phyloP scores from a whole-genome alignment of 30 jellyfish, hydroid and myxozoan genomes.

The Pelagia noctiluca region DNA sequence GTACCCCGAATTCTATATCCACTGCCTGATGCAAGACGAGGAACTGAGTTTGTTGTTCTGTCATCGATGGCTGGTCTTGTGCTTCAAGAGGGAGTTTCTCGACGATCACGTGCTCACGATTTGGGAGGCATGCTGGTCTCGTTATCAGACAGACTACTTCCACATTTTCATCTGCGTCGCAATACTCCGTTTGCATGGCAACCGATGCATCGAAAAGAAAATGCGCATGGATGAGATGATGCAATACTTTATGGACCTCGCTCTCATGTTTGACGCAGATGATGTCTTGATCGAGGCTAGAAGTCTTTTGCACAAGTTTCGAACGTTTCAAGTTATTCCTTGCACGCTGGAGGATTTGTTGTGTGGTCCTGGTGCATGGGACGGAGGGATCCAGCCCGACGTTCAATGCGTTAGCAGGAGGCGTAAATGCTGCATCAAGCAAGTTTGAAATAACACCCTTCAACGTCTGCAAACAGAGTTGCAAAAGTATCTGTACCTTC shows the following conservation, averaged over 20 bases:
- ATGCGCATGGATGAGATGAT: slow-evolving; percentile 84
- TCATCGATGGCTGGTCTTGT: slow-evolving; percentile 99
- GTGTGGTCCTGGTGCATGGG: slow-evolving; percentile 93
- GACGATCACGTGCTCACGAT: slow-evolving; percentile 75
- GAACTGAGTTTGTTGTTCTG: slow-evolving; percentile 84
- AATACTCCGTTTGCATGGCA: slow-evolving; percentile 71
- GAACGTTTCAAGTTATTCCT: slow-evolving; percentile 83
- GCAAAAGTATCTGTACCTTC: no score
- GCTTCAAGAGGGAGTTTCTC: slow-evolving; percentile 94
- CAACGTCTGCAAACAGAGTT: no score
- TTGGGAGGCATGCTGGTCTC: slow-evolving; percentile 99
- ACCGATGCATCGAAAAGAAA: slow-evolving; percentile 67
- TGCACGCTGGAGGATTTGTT: slow-evolving; percentile 86
- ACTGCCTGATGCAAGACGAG: slow-evolving; percentile 79
- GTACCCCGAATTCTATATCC: slow-evolving; percentile 91
- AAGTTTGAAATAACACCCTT: no score
- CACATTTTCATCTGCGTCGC: slow-evolving; percentile 94
- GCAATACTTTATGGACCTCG: slow-evolving; percentile 84
- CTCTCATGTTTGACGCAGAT: slow-evolving; percentile 90
- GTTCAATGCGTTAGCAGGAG: slow-evolving; percentile 80
- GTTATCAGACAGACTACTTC: slow-evolving; percentile 93
- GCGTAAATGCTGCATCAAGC: slow-evolving; percentile 70
- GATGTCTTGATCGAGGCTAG: slow-evolving; percentile 90
- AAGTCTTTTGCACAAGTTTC: slow-evolving; percentile 68
- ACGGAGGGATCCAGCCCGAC: slow-evolving; percentile 96